Base-by-base conservation (phyloP, 2,888 invertebrate species). In the Habrosyne pyritoides region DNA sequence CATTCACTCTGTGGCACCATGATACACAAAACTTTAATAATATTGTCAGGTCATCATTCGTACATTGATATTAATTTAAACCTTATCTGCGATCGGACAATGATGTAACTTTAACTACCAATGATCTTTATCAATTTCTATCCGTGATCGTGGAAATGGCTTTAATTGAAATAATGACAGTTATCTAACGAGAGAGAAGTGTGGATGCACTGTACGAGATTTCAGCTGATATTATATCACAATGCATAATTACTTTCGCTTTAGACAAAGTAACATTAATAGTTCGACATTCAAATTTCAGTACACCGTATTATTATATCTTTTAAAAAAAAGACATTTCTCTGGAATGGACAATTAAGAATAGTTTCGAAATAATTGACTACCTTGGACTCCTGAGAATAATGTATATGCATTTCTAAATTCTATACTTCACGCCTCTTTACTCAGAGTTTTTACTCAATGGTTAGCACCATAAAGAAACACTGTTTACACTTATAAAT, bases 101-200 rank as follows among this genome's bases (percentile, higher is more conserved):
- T 72, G 68, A 69, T 60, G 57, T 61, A 68, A 69, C 56, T 36
- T 36, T 42, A 42, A 42, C 42, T 42, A 28, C 53, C n/a, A 56
- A 53, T 57, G 64, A 55, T 55, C 57, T 61, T 63, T 67, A 76
- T 73, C 59, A 62, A 63, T 72, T 73, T 71, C 67, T 66, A 55
- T 71, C 64, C 42, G 54, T 48, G 47, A 55, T 49, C 54, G 66
- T 61, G 62, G 64, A 66, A 63, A 69, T 59, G 63, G 64, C 69
- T 62, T 59, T 69, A 76, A 78, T 76, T 77, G 73, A 75, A 73
- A 75, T 76, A 71, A 79, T 71, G 65, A 62, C 69, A 56, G 70
- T 79, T 79, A 80, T 79, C 73, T 70, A 74, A 71, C 64, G 56
- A 57, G 59, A 69, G 57, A 59, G 62, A 66, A 64, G 52, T 67